Conservation (phyloP, 2,888 invertebrate genomes). For the Hymenopus coronatus region DNA sequence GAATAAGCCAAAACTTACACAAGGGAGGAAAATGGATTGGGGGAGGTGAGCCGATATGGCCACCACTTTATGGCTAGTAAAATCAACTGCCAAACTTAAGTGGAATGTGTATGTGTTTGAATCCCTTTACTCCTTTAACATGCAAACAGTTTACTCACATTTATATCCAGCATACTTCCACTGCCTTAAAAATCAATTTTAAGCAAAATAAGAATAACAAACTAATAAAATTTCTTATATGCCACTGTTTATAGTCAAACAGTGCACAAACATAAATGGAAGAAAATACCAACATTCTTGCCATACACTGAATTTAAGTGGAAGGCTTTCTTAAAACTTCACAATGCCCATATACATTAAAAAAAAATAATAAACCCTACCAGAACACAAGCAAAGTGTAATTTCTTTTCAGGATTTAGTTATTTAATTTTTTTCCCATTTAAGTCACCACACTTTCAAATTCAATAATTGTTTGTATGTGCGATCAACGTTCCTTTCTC, state of each 20-base stretch:
- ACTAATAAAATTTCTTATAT: background rate
- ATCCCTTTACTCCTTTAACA: background rate
- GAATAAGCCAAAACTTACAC: background rate
- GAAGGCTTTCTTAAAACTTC: background rate
- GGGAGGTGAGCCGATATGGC: background rate
- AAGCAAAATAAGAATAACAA: slow-evolving; percentile 1
- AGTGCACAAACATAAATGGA: slow-evolving; percentile 9
- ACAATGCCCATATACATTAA: slow-evolving; percentile 11
- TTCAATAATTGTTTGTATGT: background rate
- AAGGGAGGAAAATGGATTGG: background rate
- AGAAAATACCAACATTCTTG: background rate
- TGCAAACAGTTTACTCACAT: background rate
- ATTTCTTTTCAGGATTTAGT: background rate
- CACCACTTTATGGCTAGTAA: background rate
- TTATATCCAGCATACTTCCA: background rate
- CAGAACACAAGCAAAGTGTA: slow-evolving; percentile 8
- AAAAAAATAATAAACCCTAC: slow-evolving; percentile 3
- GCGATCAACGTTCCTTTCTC: background rate
- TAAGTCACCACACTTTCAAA: background rate
- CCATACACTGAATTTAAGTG: background rate
- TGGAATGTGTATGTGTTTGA: background rate
- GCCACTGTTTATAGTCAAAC: background rate
- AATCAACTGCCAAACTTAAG: background rate
- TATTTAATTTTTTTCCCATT: background rate
- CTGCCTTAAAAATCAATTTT: slow-evolving; percentile 10